Conservation (phyloP, 2,888 invertebrate species). For the Operophtera brumata region DNA sequence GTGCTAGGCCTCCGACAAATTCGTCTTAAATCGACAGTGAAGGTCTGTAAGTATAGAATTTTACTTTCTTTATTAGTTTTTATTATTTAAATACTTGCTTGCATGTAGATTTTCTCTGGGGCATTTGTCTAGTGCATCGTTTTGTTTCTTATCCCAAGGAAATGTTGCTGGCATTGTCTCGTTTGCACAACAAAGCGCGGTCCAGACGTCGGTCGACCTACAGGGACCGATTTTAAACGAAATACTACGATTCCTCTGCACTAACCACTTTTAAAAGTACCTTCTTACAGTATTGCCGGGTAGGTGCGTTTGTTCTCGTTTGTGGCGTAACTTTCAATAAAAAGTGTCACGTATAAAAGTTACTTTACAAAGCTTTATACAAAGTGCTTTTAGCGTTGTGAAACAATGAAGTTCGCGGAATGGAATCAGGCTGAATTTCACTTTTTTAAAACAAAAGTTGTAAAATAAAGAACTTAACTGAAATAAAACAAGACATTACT, state of each 20-base stretch:
- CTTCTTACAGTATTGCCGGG: slow-evolving; percentile 31
- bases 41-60: no score
- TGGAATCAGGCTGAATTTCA: slow-evolving; percentile 40
- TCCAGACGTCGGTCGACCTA: slow-evolving; percentile 50
- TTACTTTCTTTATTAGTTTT: not conserved
- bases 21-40: no score
- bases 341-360: slow-evolving; percentile 51
- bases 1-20: no score
- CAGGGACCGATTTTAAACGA: slow-evolving; percentile 59
- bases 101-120: slow-evolving; percentile 43
- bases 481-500: not conserved
- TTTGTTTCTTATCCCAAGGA: slow-evolving; percentile 61
- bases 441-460: slow-evolving; percentile 11
- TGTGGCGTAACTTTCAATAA: slow-evolving; percentile 46
- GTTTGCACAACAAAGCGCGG: slow-evolving; percentile 56
- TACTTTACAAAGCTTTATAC: slow-evolving; percentile 42
- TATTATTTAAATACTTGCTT: slow-evolving; percentile 31
- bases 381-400: slow-evolving; percentile 47
- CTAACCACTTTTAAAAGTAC: slow-evolving; percentile 40
- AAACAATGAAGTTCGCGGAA: slow-evolving; percentile 47
- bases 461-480: slow-evolving; percentile 2
- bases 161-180: slow-evolving; percentile 55
- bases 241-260: slow-evolving; percentile 47
- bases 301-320: slow-evolving; percentile 37
- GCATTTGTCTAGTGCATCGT: slow-evolving; percentile 49